Evolutionary conservation across 2,888 invertebrate genomes (phyloP), one percentile per base, ranked within the genome.

Genomic region (Drosophila vallismaia): DNA sequence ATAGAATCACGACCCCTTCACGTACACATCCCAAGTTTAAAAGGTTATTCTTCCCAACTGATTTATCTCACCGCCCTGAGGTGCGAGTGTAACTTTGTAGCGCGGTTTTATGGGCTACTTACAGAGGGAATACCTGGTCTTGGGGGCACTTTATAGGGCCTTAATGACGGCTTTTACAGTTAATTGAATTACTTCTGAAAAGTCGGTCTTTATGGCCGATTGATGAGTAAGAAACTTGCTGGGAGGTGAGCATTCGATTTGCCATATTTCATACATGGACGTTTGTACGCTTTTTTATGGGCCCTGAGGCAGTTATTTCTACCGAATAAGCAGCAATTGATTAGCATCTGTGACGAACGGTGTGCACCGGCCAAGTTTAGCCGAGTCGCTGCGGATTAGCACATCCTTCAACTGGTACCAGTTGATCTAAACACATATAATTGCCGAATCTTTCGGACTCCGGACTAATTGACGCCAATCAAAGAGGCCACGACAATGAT

Each of bases 21-120:
- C 63, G 45, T 7, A 10, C 36, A 3, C 64, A 63, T 63, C 64
- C 14, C 51, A 19, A 12, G 28, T 14, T 7, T 9, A 51, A n/a
- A 10, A 14, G 29, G 33, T 64, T 36, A 24, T 31, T 46, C 70
- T 60, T 68, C 62, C 49, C 45, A 44, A 46, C 74, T 85, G 85
- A 84, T 87, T 84, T 84, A 84, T 87, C 68, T 74, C 53, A 71
- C 80, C 77, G 87, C 79, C 70, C 6, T 36, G 72, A 83, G 82
- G 84, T 86, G 82, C 83, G 82, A 83, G 86, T 77, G 82, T 75
- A 75, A 87, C 84, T 85, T 85, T 85, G 84, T 85, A 85, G 84
- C 80, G 64, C 26, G 51, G 62, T 55, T 83, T 83, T 83, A 79
- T 74, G 83, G 68, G 48, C 69, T 64, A 66, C 69, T 74, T 70